Evolutionary conservation across 92 coral and sea anemone species (phyloP), one percentile per base, ranked within the genome.

Genomic region (Paramuricea clavata): DNA sequence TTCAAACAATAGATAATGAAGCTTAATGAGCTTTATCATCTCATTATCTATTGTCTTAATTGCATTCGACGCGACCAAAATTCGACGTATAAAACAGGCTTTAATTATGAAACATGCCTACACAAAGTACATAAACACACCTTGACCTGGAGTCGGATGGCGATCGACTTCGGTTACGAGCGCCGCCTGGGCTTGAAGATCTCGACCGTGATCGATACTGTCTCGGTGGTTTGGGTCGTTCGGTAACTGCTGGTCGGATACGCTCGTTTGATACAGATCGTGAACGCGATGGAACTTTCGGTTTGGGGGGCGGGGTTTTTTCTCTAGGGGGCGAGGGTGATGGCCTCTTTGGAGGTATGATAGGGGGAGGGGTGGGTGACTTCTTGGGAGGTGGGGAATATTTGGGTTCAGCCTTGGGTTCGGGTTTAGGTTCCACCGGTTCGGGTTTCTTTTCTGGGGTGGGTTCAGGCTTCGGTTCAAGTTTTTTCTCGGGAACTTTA

Each of bases 201-300:
- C 94, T 87, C 16, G 98, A 93, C 19, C 92, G 92, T 33, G 97
- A 94, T 41, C 98, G 94, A 42, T 79, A 79, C 32, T 67, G 64
- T 15, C 84, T 33, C 12, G 84, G 84, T 17, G 92, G 93, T 42
- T 65, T 88, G 5, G 89, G 93, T 9, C 89, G 90, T 71, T 76
- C 86, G 36, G 86, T 89, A 68, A 94, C 94, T 26, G 90, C 90
- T 1, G 95, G 95, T 34, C 92, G 89, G 39, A 79, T 79, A 4
- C 84, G 73, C 36, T 79, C 84, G 43, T 84, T 85, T 13, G 98
- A 94, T 43, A 89, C 89, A 41, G 98, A 95, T 6, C 93, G 84
- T 12, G 98, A 95, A 31, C 90, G 95, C 27, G 94, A 93, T 2
- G 87, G 85, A 39, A 84, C 61, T 60, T 94, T 89, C 32, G 95